Evolutionary conservation across 2,113 vertebrate species (phyloP).

Genomic region (Pavo muticus): DNA sequence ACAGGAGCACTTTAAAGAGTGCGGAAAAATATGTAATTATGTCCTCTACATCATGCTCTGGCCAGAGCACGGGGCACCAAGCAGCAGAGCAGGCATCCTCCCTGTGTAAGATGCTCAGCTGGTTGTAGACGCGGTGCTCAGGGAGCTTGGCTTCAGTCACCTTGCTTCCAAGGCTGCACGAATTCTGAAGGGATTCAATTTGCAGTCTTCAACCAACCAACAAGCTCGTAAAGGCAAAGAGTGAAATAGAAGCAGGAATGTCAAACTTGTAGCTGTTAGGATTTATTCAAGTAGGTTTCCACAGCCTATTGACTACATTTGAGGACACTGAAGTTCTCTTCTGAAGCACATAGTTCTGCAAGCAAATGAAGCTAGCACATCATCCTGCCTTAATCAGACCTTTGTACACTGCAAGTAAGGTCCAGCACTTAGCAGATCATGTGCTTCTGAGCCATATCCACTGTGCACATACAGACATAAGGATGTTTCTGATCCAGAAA

Average conservation of each 20-base stretch:
- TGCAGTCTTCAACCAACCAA: background rate
- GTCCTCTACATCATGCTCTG: background rate
- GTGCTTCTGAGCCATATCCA: background rate
- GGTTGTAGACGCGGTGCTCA: background rate
- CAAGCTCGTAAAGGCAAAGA: background rate
- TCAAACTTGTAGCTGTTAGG: background rate
- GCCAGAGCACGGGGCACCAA: too few relatives aligned
- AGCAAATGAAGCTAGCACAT: background rate
- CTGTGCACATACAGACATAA: fast-evolving
- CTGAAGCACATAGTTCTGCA: background rate
- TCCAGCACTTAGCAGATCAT: background rate
- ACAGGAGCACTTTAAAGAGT: background rate
- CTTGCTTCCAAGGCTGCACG: background rate
- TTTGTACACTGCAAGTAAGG: fast-evolving
- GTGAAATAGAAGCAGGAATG: background rate
- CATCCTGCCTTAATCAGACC: background rate
- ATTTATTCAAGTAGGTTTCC: background rate
- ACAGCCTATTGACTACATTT: background rate
- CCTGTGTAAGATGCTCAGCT: background rate
- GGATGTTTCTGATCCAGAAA: background rate
- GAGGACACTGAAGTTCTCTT: background rate
- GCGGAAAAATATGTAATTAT: background rate
- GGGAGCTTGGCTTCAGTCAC: background rate
- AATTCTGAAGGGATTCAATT: background rate
- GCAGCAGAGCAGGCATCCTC: background rate